phyloP scores from a whole-genome alignment of 2,797 vertebrate genomes.

The Nothura maculosa region DNA sequence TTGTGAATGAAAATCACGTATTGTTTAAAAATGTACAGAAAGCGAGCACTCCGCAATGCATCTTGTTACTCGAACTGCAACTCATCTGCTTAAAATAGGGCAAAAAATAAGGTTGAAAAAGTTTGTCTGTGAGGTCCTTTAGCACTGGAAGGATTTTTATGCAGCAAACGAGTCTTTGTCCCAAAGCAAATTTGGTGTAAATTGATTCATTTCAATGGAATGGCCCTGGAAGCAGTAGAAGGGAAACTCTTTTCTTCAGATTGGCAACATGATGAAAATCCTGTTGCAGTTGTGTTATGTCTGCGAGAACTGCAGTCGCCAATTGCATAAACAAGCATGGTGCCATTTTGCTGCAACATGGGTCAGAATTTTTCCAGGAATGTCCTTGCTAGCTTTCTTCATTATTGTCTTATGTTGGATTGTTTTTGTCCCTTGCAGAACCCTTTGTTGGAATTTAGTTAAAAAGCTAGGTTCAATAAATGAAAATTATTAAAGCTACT shows the following conservation, averaged over 20 bases:
- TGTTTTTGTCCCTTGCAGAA: background rate
- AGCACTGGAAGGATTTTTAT: background rate
- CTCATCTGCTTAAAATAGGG: background rate
- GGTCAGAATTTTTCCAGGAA: background rate
- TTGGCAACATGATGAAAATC: background rate
- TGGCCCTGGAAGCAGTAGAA: background rate
- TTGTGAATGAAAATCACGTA: background rate
- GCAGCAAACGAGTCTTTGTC: background rate
- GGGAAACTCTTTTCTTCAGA: background rate
- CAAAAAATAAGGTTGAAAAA: background rate
- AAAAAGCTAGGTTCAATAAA: background rate
- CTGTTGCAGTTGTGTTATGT: accelerated
- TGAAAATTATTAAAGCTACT: background rate
- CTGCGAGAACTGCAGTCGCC: background rate
- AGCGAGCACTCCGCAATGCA: background rate
- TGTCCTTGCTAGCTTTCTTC: background rate
- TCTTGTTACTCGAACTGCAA: background rate
- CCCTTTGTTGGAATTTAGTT: background rate
- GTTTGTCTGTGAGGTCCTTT: background rate
- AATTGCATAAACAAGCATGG: background rate
- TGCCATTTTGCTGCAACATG: background rate
- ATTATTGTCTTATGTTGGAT: background rate
- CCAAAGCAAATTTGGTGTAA: background rate
- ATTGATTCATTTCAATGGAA: background rate
- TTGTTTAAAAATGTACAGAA: background rate